Percentiles rank a stretch among this genome's conserved stretches.
Evolutionary conservation across 2,888 invertebrate species (phyloP).

Genomic region (Linnaemya tessellans): DNA sequence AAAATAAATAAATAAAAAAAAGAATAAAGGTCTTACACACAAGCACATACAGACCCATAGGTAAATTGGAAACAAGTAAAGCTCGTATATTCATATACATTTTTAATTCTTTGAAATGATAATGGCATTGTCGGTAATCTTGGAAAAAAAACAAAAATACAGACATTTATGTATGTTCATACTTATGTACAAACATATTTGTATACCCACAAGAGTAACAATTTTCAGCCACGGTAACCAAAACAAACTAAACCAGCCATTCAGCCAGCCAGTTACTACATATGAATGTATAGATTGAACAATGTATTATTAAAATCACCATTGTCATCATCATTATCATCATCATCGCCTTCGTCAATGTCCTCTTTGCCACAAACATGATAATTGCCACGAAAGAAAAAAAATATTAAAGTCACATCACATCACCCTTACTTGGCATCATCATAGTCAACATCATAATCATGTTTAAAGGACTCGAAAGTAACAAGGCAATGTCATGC

Average conservation of each 20-base stretch:
- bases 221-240: conserved; percentile 38
- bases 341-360: conserved; percentile 34
- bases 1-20: background rate
- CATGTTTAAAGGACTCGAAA: conserved; percentile 53
- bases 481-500: conserved; percentile 63
- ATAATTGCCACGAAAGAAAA: conserved; percentile 45
- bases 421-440: conserved; percentile 38
- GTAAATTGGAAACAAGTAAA: conserved; percentile 56
- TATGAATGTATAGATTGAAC: conserved; percentile 48
- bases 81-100: conserved; percentile 49
- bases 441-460: conserved; percentile 35
- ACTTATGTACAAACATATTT: background rate
- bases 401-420: too few species aligned
- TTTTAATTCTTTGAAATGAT: conserved; percentile 68
- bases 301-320: conserved; percentile 57
- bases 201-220: conserved; percentile 45
- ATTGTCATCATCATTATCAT: conserved; percentile 39
- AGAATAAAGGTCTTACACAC: conserved; percentile 45
- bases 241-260: conserved; percentile 31
- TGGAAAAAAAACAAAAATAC: conserved; percentile 35
- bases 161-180: conserved; percentile 26
- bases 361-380: conserved; percentile 39
- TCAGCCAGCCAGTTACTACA: conserved; percentile 1
- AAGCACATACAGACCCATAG: conserved; percentile 33
- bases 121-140: conserved; percentile 67